A percentile compares a stretch with the other conserved stretches of the same genome.
Evolutionary conservation across 2,888 invertebrate genomes (phyloP).

Genomic region (Microdon myrmicae): DNA sequence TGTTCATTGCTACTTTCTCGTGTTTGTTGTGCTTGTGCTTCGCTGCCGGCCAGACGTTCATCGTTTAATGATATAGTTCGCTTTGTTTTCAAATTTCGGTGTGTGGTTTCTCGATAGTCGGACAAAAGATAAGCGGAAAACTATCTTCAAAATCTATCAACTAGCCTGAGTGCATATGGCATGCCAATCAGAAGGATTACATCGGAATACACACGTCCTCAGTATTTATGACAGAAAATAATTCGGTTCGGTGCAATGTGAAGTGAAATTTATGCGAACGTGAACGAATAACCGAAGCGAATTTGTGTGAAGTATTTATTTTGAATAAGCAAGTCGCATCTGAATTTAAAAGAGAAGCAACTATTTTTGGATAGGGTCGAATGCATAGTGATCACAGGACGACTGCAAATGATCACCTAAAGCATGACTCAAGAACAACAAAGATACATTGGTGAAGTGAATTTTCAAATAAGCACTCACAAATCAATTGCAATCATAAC

Average conservation of each 20-base stretch:
- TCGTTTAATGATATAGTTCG: conserved; percentile 2
- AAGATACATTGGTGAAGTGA: too few relatives aligned
- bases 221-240: conserved; percentile 32
- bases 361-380: too few relatives aligned
- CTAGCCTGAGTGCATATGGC: conserved; percentile 37
- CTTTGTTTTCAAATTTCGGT: conserved; percentile 11
- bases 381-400: too few relatives aligned
- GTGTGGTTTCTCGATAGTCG: conserved; percentile 28
- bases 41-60: conserved; percentile 29
- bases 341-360: too few relatives aligned
- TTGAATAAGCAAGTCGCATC: too few relatives aligned
- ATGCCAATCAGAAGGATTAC: conserved; percentile 39
- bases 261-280: not conserved
- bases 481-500: too few relatives aligned
- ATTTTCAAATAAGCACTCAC: too few relatives aligned
- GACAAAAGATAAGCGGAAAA: conserved; percentile 23
- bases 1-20: not conserved
- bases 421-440: too few relatives aligned
- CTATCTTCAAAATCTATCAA: conserved; percentile 36
- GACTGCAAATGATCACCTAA: too few relatives aligned
- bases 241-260: conserved; percentile 5
- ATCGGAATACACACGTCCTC: conserved; percentile 41
- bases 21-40: conserved; percentile 41
- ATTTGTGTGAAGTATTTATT: too few relatives aligned
- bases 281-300: conserved; percentile 7